Evolutionary conservation across 2,797 vertebrate genomes (phyloP).

Genomic region (Fistularia tabacaria): DNA sequence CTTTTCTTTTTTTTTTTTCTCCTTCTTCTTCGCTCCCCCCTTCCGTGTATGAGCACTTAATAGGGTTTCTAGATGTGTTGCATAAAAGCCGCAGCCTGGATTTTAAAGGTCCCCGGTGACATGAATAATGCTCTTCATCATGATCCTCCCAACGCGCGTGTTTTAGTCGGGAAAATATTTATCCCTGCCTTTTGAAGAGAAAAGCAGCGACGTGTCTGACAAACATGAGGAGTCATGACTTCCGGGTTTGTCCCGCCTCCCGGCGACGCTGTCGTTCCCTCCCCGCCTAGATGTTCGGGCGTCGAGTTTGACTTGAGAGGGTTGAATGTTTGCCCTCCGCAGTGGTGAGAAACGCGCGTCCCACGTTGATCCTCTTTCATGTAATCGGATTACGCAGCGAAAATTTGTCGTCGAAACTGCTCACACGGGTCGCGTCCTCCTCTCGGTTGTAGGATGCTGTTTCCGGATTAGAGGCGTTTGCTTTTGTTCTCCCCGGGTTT

Average conservation of each 20-base stretch:
- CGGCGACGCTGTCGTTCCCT: neutral
- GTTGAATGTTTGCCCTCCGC: no score
- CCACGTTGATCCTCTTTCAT: no score
- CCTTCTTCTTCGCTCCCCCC: neutral
- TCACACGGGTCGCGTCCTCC: no score
- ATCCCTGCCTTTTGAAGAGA: conserved; percentile 27
- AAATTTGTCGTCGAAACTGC: no score
- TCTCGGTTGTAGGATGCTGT: no score
- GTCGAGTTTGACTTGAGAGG: no score
- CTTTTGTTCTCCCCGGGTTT: no score
- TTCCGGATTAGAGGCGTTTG: no score
- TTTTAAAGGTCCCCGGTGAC: conserved; percentile 1
- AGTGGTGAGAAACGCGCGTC: no score
- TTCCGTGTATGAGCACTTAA: conserved; percentile 2
- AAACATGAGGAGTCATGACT: conserved; percentile 9
- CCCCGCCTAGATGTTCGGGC: no score
- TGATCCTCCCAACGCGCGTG: conserved; percentile 4
- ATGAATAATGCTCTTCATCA: conserved; percentile 53
- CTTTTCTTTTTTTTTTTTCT: no score
- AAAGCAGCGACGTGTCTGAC: conserved; percentile 8
- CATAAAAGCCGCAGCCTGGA: conserved; percentile 23
- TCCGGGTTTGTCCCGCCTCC: conserved; percentile 4
- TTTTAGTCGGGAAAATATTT: conserved; percentile 20
- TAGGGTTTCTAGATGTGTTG: conserved; percentile 27
- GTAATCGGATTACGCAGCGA: no score